Evolutionary conservation across 1,140 invertebrate genomes (phyloP), one percentile per base, ranked within the genome.

Genomic region (Choristoneura fumiferana): DNA sequence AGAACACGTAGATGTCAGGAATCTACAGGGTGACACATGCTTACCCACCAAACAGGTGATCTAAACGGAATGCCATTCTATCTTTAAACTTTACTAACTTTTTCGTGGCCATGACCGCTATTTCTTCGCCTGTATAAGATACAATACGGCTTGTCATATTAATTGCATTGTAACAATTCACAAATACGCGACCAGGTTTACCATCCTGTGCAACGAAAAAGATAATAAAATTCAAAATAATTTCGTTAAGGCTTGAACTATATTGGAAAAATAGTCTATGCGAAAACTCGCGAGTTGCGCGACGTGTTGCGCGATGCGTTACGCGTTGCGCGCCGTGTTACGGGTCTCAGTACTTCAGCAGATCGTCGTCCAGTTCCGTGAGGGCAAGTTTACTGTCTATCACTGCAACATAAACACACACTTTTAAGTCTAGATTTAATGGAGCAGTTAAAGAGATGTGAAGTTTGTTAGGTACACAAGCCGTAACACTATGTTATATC

Each of bases 351-450:
- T 84, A 87, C 71, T 85, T 84, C 64, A 83, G 70, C 53, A 84
- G 60, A 37, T 84, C 78, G 56, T 83, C 78, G 63, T 79, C 78
- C 36, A 84, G 67, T 38, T 84, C 78, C 33, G 82, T 78, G 70
- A 87, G 81, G 70, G 81, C 77, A 60, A 81, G 54, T 73, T 88
- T 88, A 88, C 83, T 86, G 83, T 88, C 85, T 84, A 86, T 88
- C 83, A 72, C 85, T 88, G 81, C n/a, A 81, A 84, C 34, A 56
- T 36, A 69, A n/a, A n/a, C n/a, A n/a, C n/a, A n/a, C n/a, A n/a
- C n/a, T n/a, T n/a, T 40, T 15, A 5, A 33, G 9, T 10, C 22
- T 8, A 22, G 4, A 2, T 45, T 45, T 3, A 29, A 29, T 3
- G 22, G n/a, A n/a, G 22, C 22, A 3, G 22, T 29, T 29, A 29